Conservation (phyloP, 2,113 vertebrate genomes). For the Tautogolabrus adspersus region DNA sequence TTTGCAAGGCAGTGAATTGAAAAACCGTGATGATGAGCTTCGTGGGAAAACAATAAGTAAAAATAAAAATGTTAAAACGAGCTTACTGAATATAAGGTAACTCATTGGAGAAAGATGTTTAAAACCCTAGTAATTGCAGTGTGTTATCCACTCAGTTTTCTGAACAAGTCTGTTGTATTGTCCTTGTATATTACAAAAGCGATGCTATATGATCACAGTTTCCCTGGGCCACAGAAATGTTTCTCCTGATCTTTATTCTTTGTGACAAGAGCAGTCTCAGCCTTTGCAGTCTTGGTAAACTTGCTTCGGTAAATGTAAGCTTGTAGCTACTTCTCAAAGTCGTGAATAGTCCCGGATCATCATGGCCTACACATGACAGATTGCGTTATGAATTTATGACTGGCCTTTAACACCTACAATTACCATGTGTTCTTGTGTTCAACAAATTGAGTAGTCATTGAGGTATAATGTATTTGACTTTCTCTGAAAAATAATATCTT, state of each 20-base stretch:
- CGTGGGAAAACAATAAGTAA: too few species aligned
- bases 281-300: conserved; percentile 12
- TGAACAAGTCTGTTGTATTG: neutral
- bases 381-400: neutral
- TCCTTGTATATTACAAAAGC: neutral
- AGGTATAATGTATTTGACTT: neutral
- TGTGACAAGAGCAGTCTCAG: neutral
- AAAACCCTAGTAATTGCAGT: too few species aligned
- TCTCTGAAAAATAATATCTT: too few species aligned
- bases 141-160: neutral
- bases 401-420: neutral
- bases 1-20: too few species aligned
- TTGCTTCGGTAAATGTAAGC: conserved; percentile 27
- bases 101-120: too few species aligned
- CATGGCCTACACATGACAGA: neutral
- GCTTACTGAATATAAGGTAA: neutral
- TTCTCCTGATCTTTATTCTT: conserved; percentile 10
- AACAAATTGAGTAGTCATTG: neutral
- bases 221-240: neutral
- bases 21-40: too few species aligned
- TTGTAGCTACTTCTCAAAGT: neutral
- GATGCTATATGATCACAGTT: neutral
- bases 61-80: neutral
- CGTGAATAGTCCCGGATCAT: conserved; percentile 15
- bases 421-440: neutral